Percentiles rank a stretch among this genome's conserved stretches.
phyloP scores from a whole-genome alignment of 2,888 invertebrate species.

The Plemyria rubiginata region DNA sequence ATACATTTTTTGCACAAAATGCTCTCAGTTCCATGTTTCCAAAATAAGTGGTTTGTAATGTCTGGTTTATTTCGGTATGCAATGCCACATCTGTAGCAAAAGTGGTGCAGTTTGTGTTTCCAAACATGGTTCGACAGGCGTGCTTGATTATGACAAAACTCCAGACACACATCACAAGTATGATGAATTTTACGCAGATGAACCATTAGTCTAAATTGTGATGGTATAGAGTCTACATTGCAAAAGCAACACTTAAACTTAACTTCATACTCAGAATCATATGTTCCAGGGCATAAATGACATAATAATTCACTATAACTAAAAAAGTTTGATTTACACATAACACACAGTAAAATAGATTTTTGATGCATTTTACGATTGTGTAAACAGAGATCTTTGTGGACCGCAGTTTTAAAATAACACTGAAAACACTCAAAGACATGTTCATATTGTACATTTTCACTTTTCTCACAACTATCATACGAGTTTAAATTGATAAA shows the following conservation, averaged over 20 bases:
- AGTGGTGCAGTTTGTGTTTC: slow-evolving; percentile 95
- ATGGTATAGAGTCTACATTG: slow-evolving; percentile 90
- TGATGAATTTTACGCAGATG: slow-evolving; percentile 93
- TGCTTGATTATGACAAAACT: slow-evolving; percentile 91
- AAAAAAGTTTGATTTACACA: slow-evolving; percentile 95
- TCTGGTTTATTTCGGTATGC: slow-evolving; percentile 95
- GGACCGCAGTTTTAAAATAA: slow-evolving; percentile 89
- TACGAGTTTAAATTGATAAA: slow-evolving; percentile 90
- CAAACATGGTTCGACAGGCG: slow-evolving; percentile 94
- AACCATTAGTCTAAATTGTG: slow-evolving; percentile 94
- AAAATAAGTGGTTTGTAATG: slow-evolving; percentile 94
- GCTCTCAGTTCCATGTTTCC: slow-evolving; percentile 97
- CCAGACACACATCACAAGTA: slow-evolving; percentile 94
- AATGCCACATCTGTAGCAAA: slow-evolving; percentile 94
- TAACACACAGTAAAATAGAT: slow-evolving; percentile 91
- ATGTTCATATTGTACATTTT: slow-evolving; percentile 85
- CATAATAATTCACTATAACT: slow-evolving; percentile 94
- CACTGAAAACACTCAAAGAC: slow-evolving; percentile 95
- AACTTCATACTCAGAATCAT: slow-evolving; percentile 87
- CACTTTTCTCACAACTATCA: slow-evolving; percentile 86
- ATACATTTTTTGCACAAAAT: slow-evolving; percentile 93
- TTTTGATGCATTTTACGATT: slow-evolving; percentile 95
- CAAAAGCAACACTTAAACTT: slow-evolving; percentile 94
- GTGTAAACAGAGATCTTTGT: slow-evolving; percentile 94
- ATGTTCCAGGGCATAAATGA: slow-evolving; percentile 93